Evolutionary conservation across 2,797 vertebrate species (phyloP), one percentile per base, ranked within the genome.

Genomic region (Myotis findleyi): DNA sequence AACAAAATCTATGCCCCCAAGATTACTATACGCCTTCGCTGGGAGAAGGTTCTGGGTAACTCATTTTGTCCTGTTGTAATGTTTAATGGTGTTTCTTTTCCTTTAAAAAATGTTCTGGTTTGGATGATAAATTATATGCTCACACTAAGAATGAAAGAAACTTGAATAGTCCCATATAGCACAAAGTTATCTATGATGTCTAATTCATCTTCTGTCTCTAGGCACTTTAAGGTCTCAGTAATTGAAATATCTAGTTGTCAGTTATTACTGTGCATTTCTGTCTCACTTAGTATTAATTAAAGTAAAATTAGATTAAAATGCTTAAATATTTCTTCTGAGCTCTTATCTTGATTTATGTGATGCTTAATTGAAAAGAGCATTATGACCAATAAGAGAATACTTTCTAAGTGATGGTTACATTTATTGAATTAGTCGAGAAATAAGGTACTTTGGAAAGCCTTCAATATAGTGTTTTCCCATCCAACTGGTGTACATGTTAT

Each of bases 211-310:
- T 91, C 49, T 69, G 4, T 91, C 17, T 95, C 17, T 49, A 71
- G 75, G 9, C 51, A 89, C 21, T 88, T 85, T 79, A 94, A 90
- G 12, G 16, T 80, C 10, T 20, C 18, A 91, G 55, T 81, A 82
- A 77, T 66, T 87, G 38, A 94, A 95, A 53, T 75, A 95, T 79
- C 38, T 88, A 44, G 36, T 79, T 86, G 38, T 88, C 82, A 88
- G 30, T 75, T 88, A 86, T 90, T 91, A 89, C n/a, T 47, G 21
- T 92, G 21, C 47, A 87, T 94, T 92, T 92, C 20, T 71, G 13
- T 95, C 12, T 95, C 51, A 77, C 57, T 77, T 95, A 84, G 68
- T 91, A 92, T 91, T 87, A 94, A 95, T 83, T 95, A 96, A 92
- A 72, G 17, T 88, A 27, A 95, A 94, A 86, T 94, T 25, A 82